Base-by-base conservation (phyloP, 2,113 vertebrate species). In the Daphoenositta chrysoptera region DNA sequence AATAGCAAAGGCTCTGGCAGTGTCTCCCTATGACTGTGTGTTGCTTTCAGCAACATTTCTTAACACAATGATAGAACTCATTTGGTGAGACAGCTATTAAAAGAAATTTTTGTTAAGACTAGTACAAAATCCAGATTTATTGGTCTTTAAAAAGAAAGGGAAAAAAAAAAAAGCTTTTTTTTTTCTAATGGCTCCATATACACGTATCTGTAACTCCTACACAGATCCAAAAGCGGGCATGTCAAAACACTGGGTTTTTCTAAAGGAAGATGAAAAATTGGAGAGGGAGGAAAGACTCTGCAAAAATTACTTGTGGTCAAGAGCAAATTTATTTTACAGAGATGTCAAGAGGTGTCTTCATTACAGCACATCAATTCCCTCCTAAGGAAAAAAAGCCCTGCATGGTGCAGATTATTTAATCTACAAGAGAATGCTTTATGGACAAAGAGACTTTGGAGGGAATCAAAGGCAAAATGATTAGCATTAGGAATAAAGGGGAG, bases 21-120 rank as follows among this genome's bases (percentile, higher is more conserved):
- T 81, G 75, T 86, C 37, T 81, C 58, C 16, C 37, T 44, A 27
- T 54, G 44, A 93, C 27, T 39, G 6, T 47, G 20, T n/a, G 45
- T 42, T 84, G 48, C 76, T 96, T 90, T 96, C 90, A 95, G 56
- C 64, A 95, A 56, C 51, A 28, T 88, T 95, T 81, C 44, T 88
- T 58, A 81, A 87, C 35, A 90, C 51, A 78, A 5, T 39, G 35
- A 83, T n/a, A 56, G 56, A 94, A 75, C 15, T 88, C 42, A 63
- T 90, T 78, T 94, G 68, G 60, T 96, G 53, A 93, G 48, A 89
- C 28, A 81, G 37, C 44, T 94, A 83, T 70, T 71, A 80, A 90
- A 93, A 93, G 13, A 65, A 39, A 30, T 37, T 63, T 94, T 81
- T 39, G 15, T 90, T 90, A 56, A 92, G 51, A 60, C 19, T 63